phyloP scores from a whole-genome alignment of 2,888 invertebrate species.

The Belgica antarctica region DNA sequence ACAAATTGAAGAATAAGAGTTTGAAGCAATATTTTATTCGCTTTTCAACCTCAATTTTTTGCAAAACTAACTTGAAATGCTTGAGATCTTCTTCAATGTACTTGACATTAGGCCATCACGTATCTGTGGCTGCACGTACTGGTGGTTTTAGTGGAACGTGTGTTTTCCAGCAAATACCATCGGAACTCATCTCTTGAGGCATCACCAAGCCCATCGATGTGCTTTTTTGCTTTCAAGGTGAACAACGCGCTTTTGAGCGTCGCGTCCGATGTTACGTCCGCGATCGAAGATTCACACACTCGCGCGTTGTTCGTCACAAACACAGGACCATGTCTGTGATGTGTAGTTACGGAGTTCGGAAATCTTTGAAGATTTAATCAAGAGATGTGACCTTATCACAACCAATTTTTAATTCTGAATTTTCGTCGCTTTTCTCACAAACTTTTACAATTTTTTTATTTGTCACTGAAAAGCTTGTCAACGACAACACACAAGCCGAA shows the following conservation, averaged over 20 bases:
- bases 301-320: too few species aligned
- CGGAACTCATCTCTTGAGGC: background rate
- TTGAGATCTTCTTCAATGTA: background rate
- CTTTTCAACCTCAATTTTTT: background rate
- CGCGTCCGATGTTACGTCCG: too few species aligned
- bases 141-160: too few species aligned
- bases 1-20: too few species aligned
- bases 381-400: slow-evolving; percentile 4
- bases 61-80: background rate
- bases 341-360: background rate
- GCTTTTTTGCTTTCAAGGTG: slow-evolving; percentile 10
- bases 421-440: background rate
- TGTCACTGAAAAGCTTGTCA: background rate
- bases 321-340: background rate
- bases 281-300: background rate
- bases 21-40: too few species aligned
- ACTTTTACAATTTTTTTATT: background rate
- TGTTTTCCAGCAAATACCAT: background rate
- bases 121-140: too few species aligned
- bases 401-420: slow-evolving; percentile 11
- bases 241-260: background rate
- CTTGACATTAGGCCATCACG: slow-evolving; percentile 24
- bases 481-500: background rate
- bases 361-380: background rate
- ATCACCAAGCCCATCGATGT: too few species aligned